A percentile compares a stretch with the other conserved stretches of the same genome.
Evolutionary conservation across 2,113 vertebrate species (phyloP).

Genomic region (Talpa occidentalis): DNA sequence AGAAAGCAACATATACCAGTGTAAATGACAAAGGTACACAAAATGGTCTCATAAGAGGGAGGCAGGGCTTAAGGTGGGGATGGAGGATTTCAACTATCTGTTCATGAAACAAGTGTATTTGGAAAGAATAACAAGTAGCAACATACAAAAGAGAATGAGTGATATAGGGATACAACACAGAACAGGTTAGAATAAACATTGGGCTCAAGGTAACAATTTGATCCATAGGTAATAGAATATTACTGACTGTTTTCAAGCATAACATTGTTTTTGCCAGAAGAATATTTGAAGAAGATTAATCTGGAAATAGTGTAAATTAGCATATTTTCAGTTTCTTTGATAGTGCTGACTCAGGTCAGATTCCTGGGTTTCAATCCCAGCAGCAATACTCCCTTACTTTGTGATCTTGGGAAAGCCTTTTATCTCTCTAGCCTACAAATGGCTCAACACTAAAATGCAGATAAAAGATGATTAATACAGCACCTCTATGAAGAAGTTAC

Average conservation of each 20-base stretch:
- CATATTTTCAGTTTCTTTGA: not conserved
- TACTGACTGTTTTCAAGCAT: not conserved
- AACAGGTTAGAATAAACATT: not conserved
- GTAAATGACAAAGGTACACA: not conserved
- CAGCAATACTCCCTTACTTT: not conserved
- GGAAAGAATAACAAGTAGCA: not conserved
- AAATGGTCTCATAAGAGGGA: not conserved
- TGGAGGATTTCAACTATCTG: not conserved
- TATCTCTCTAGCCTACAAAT: not conserved
- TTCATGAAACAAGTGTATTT: not conserved
- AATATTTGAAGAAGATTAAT: not conserved
- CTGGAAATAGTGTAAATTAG: not conserved
- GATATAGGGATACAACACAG: not conserved
- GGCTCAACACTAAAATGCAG: not conserved
- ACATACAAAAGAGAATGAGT: not conserved
- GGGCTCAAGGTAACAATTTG: not conserved
- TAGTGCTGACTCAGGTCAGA: not conserved
- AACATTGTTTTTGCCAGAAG: not conserved
- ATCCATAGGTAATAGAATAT: not conserved
- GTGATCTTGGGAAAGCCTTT: not conserved
- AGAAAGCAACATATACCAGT: not conserved
- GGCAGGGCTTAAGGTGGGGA: not conserved
- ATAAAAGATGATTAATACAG: not conserved
- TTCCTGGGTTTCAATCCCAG: not conserved
- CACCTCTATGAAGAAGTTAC: not conserved